A percentile compares a stretch with the other conserved stretches of the same genome.
Conservation (phyloP, 2,113 vertebrate species). For the Riparia riparia region DNA sequence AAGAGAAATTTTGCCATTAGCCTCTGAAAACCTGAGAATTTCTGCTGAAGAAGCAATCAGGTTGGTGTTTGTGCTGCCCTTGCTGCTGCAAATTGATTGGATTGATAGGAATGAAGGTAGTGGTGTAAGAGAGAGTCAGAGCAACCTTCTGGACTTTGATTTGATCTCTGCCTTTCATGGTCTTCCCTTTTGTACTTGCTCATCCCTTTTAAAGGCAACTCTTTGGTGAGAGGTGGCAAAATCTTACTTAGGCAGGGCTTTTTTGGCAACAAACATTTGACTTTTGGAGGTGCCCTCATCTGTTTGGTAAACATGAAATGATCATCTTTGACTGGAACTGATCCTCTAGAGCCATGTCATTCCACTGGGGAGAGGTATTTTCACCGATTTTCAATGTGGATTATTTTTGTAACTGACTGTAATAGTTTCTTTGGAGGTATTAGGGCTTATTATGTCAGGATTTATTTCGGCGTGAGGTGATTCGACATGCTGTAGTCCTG, state of each 20-base stretch:
- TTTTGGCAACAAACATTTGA: not conserved
- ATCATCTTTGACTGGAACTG: constrained; percentile 42
- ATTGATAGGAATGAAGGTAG: not conserved
- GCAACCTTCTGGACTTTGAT: not conserved
- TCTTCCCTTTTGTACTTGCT: not conserved
- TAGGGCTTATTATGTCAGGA: constrained; percentile 68
- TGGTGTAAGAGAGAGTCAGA: not conserved
- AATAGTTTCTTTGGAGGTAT: constrained; percentile 61
- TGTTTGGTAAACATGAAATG: constrained; percentile 13
- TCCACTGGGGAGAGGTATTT: constrained; percentile 35
- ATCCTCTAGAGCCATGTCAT: constrained; percentile 37
- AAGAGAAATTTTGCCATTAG: not conserved
- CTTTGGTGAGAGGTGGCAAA: not conserved
- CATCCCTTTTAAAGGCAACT: not conserved
- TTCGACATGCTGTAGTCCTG: not conserved
- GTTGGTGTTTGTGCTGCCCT: not conserved
- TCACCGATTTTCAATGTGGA: constrained; percentile 25
- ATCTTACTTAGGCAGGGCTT: not conserved
- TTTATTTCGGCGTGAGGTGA: constrained; percentile 42
- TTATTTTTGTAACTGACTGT: constrained; percentile 58
- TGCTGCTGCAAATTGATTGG: not conserved
- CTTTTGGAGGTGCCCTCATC: constrained; percentile 37
- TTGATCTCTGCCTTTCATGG: constrained; percentile 10
- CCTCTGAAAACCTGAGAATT: not conserved
- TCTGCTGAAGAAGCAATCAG: not conserved